phyloP scores from a whole-genome alignment of 2,797 vertebrate genomes.

The Centroberyx gerrardi region DNA sequence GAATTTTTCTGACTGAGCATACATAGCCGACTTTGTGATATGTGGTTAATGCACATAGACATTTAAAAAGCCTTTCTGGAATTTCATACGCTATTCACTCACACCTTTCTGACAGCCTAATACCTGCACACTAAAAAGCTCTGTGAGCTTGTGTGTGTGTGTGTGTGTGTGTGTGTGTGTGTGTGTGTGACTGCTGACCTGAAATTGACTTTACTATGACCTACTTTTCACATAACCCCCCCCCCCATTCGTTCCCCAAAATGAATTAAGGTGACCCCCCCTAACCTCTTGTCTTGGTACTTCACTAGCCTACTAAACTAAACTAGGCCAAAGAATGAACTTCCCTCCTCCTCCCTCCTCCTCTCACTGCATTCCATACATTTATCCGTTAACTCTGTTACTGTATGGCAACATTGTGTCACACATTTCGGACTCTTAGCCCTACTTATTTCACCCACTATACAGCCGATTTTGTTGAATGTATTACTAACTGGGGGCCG shows the following conservation, averaged over 20 bases:
- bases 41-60: constrained; percentile 1
- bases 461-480: not conserved
- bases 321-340: constrained; percentile 59
- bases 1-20: constrained; percentile 14
- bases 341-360: constrained; percentile 19
- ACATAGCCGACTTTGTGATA: not conserved
- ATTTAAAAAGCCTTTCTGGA: not conserved
- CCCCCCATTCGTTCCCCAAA: constrained; percentile 24
- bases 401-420: constrained; percentile 47
- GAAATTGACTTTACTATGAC: constrained; percentile 63
- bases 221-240: constrained; percentile 60
- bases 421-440: constrained; percentile 29
- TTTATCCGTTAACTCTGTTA: constrained; percentile 45
- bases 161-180: constrained; percentile 33
- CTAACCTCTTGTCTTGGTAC: constrained; percentile 33
- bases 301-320: constrained; percentile 24
- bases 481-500: not conserved
- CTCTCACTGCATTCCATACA: constrained; percentile 61
- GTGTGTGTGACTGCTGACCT: constrained; percentile 59
- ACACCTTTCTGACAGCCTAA: constrained; percentile 1
- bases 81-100: not conserved
- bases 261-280: constrained; percentile 51
- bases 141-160: constrained; percentile 43
- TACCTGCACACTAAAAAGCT: constrained; percentile 12
- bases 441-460: constrained; percentile 9